Percentiles rank a stretch among this genome's conserved stretches.
Conservation (phyloP, 2,113 vertebrate genomes). For the Pyrgilauda ruficollis region DNA sequence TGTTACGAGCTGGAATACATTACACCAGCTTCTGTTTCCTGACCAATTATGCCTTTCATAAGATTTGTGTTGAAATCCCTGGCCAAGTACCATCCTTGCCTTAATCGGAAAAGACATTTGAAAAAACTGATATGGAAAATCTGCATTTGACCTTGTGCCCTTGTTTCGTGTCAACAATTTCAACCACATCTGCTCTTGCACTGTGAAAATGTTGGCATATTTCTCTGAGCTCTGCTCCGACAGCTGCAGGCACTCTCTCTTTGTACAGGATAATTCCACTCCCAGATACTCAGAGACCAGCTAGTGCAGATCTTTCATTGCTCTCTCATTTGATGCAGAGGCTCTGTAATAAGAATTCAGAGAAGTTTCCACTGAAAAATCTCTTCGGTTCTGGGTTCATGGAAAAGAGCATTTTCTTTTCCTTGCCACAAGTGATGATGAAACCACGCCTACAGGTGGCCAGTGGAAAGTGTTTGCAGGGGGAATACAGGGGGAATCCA, state of each 20-base stretch:
- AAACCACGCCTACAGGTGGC: fast-evolving
- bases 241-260: conserved; percentile 66
- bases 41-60: conserved; percentile 28
- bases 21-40: conserved; percentile 61
- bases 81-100: not conserved
- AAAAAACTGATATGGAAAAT: conserved; percentile 70
- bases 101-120: conserved; percentile 44
- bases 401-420: not conserved
- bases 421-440: not conserved
- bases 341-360: conserved; percentile 30
- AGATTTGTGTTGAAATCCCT: not conserved
- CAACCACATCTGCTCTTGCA: conserved; percentile 70
- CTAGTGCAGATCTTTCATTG: not conserved
- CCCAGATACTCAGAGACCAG: not conserved
- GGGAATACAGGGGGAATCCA: not conserved
- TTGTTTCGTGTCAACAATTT: conserved; percentile 59
- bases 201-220: conserved; percentile 68
- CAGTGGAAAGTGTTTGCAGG: not conserved
- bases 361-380: conserved; percentile 31
- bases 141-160: conserved; percentile 63
- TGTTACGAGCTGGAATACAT: conserved; percentile 29
- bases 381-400: not conserved
- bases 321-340: not conserved
- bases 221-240: conserved; percentile 38
- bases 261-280: conserved; percentile 37